Evolutionary conservation across 2,888 invertebrate species (phyloP), one percentile per base, ranked within the genome.

Genomic region (Isoperla grammatica): DNA sequence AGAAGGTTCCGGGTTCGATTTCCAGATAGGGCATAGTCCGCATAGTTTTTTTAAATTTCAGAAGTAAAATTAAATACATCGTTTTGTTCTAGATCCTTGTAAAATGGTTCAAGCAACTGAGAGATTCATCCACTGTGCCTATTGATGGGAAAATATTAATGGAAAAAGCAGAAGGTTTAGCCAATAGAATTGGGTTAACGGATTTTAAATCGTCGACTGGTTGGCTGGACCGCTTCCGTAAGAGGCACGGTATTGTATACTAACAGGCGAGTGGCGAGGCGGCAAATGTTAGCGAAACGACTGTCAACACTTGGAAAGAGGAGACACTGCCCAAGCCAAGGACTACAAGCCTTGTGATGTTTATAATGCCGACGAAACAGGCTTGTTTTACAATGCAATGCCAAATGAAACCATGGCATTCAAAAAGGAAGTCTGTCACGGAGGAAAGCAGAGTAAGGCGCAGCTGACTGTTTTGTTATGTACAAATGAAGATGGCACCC

Each of bases 381-480:
- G 65, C 5, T 58, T 70, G 15, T 69, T 69, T 64, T 69, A 68
- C 59, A 59, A 66, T 49, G 66, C 65, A 35, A 59, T 68, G 49
- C 68, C 69, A 20, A 57, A 67, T 50, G 11, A 50, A 53, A 54
- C 53, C 12, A 50, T 55, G 22, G 6, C 56, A 9, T 6, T 68
- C 6, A 69, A 67, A 66, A 57, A 53, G 50, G 67, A 68, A 54
- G 65, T 65, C 61, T 70, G 67, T 59, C n/a, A 48, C 13, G 68
- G 67, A 50, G 69, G 68, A 15, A 68, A 68, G 61, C 29, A 66
- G 20, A 61, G 64, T 1, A 70, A 69, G 62, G 66, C 68, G 42
- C 60, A 66, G 39, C 57, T 69, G 5, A 70, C 67, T 4, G 56
- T 68, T 22, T 61, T 69, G 22, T 58, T 65, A 15, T 67, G 66